Base-by-base conservation (phyloP, 2,888 invertebrate genomes). In the Cylindroiulus punctatus region DNA sequence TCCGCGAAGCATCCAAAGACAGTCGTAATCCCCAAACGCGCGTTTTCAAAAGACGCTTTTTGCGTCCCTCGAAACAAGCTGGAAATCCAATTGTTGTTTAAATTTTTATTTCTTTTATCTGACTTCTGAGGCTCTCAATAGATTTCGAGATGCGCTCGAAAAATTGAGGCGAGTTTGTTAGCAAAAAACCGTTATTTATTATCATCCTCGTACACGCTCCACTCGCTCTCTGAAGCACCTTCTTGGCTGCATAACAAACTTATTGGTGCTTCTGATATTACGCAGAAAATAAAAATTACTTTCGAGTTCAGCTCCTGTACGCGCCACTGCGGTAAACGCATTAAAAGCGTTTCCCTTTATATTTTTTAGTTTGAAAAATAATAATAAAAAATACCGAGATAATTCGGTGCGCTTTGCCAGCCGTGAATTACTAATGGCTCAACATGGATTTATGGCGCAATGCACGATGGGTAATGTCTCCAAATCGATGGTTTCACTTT, bases 371-470 rank as follows among this genome's bases (percentile, higher is more conserved):
- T 65, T 8, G 26, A 26, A 65, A 26, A 65, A 65, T 14, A 26
- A 65, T 8, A 65, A 26, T 5, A 65, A 65, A 65, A 26, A 65
- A 65, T 22, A 8, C 44, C 12, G 82, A 82, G 82, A 82, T 82
- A 82, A 82, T 82, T 82, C 12, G 36, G 17, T 82, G 82, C 36
- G 42, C 42, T 82, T 82, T 82, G 36, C 82, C 82, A 82, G 82
- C 36, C 82, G 82, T 82, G 82, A 82, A 82, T 82, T 82, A 36
- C 82, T 82, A 82, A 82, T 82, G 82, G 36, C 36, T 82, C 82
- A n/a, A 12, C 82, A 36, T 10, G 19, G 36, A 82, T 82, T 82
- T 42, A 26, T 12, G 26, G 65, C 65, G 65, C 26, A 8, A n/a
- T 65, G 65, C 65, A 65, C 8, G 22, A 65, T 8, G 65, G 65